Percentiles rank a stretch among this genome's conserved stretches.
Evolutionary conservation across 2,797 vertebrate species (phyloP).

Genomic region (Bufotes viridis): DNA sequence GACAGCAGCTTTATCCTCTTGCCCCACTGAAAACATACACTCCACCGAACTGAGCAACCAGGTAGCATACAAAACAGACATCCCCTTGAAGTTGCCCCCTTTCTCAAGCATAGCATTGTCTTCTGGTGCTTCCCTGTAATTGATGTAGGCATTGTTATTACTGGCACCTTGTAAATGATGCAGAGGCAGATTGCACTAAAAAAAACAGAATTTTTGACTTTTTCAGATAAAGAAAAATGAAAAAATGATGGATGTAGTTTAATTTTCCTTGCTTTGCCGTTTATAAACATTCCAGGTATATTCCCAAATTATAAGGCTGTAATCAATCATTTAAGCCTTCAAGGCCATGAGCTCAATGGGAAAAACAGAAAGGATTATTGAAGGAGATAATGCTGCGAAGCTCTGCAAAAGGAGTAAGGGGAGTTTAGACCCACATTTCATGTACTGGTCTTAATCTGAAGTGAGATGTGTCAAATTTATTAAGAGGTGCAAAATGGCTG

Average conservation of each 20-base stretch:
- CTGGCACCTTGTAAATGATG: background rate
- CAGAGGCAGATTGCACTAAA: background rate
- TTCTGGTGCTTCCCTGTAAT: background rate
- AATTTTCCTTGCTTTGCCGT: background rate
- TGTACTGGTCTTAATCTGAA: too few relatives aligned
- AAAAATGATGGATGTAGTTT: background rate
- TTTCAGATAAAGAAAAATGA: background rate
- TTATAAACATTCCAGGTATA: background rate
- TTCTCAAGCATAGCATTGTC: background rate
- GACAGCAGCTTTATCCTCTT: too few relatives aligned
- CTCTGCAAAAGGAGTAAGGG: background rate
- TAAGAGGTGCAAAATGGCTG: too few relatives aligned
- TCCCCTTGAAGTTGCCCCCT: too few relatives aligned
- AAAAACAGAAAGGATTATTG: background rate
- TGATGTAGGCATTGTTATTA: background rate
- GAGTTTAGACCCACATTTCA: too few relatives aligned
- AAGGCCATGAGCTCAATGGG: background rate
- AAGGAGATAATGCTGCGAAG: background rate
- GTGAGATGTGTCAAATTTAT: too few relatives aligned
- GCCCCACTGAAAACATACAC: too few relatives aligned
- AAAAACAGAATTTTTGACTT: background rate
- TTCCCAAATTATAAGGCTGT: constrained; percentile 2
- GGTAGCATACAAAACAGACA: too few relatives aligned
- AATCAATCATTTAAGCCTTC: constrained; percentile 25
- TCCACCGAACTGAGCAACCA: too few relatives aligned